Evolutionary conservation across 2,113 vertebrate genomes (phyloP).

Genomic region (Lophius piscatorius): DNA sequence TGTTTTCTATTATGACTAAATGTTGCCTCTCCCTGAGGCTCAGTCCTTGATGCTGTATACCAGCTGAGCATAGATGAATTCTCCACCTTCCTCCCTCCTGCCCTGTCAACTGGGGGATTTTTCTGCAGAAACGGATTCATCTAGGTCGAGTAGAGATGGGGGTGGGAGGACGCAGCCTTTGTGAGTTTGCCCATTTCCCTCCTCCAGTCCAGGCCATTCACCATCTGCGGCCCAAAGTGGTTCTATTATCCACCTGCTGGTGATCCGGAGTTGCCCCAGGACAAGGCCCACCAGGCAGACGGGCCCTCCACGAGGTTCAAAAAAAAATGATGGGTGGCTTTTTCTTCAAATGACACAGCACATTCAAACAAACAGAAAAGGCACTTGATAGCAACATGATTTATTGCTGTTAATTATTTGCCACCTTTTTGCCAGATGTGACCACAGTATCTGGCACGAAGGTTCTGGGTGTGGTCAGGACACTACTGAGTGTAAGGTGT

Average conservation of each 20-base stretch:
- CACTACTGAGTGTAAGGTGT: neutral
- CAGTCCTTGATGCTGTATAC: slow-evolving; percentile 40
- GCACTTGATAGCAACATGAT: slow-evolving; percentile 24
- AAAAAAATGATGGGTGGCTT: slow-evolving; percentile 18
- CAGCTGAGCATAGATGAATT: slow-evolving; percentile 65
- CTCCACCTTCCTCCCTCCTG: slow-evolving; percentile 7
- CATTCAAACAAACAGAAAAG: slow-evolving; percentile 4
- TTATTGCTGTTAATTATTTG: slow-evolving; percentile 47
- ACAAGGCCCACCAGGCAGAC: slow-evolving; percentile 31
- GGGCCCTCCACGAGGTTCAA: slow-evolving; percentile 24
- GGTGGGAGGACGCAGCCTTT: slow-evolving; percentile 43
- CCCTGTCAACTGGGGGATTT: slow-evolving; percentile 54
- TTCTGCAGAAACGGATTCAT: slow-evolving; percentile 41
- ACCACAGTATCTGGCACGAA: neutral
- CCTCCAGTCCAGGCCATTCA: slow-evolving; percentile 49
- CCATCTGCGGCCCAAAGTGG: slow-evolving; percentile 72
- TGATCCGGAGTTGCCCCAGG: slow-evolving; percentile 50
- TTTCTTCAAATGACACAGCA: slow-evolving; percentile 52
- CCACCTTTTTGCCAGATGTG: slow-evolving; percentile 38
- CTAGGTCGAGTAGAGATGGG: slow-evolving; percentile 40
- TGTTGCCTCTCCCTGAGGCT: slow-evolving; percentile 44
- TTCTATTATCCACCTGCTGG: slow-evolving; percentile 60
- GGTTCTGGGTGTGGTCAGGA: slow-evolving; percentile 27
- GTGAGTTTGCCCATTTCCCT: slow-evolving; percentile 54
- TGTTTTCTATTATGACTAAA: slow-evolving; percentile 59